These are phyloP conservation scores for Napeogenes inachia DNA, from an alignment of 2,888 invertebrate genomes.

Conservation along the genomic window DNA sequence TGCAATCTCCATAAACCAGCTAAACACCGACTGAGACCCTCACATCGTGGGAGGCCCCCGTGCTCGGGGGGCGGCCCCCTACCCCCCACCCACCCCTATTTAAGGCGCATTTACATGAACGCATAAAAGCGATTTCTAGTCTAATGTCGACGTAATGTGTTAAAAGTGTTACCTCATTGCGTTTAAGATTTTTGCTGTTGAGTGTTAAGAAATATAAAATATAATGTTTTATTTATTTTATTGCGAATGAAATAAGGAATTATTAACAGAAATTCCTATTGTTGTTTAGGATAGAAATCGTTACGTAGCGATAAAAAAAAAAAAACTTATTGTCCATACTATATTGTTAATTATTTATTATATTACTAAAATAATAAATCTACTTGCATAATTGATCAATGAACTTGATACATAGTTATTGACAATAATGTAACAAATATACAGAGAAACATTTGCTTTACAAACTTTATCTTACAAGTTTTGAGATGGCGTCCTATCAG, in stretches of 20 bases:
- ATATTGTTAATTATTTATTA: no score
- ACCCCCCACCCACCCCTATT: constrained; percentile 25
- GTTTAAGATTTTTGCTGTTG: constrained; percentile 8
- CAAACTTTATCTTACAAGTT: background rate
- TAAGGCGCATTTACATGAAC: constrained; percentile 18
- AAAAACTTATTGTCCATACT: no score
- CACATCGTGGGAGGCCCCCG: constrained; percentile 44
- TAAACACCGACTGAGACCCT: constrained; percentile 71
- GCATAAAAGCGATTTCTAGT: constrained; percentile 21
- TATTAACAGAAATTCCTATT: no score
- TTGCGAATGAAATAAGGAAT: no score
- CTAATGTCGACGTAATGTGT: constrained; percentile 18
- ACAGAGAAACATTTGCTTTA: background rate
- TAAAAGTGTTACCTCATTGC: constrained; percentile 19
- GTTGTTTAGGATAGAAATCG: no score
- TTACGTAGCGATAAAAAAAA: no score
- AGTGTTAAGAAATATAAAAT: background rate
- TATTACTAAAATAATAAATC: no score
- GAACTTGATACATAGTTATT: no score
- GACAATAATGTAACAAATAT: no score
- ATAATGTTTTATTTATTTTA: background rate
- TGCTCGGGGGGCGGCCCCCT: constrained; percentile 32
- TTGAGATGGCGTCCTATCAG: background rate
- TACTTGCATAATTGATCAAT: no score
- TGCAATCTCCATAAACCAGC: constrained; percentile 76